phyloP scores from a whole-genome alignment of 1,140 invertebrate species.

The Mesaphorura yosii region DNA sequence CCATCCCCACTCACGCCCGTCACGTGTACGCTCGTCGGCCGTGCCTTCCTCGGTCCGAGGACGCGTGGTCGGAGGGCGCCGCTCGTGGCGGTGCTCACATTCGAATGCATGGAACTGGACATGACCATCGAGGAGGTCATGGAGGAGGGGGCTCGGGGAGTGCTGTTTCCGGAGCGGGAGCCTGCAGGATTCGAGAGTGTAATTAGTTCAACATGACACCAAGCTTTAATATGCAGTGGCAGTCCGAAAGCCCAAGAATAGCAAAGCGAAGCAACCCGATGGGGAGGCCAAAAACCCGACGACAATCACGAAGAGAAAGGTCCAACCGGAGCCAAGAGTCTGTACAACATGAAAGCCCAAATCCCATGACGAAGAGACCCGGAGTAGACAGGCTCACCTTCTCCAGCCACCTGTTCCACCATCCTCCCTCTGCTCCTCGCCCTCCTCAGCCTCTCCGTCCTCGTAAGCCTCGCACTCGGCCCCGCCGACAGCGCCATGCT shows the following conservation, averaged over 20 bases:
- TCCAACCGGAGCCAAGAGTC: too few species aligned
- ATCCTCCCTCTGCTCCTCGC: too few species aligned
- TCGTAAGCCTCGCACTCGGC: too few species aligned
- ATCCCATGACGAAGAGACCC: neutral
- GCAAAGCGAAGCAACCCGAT: too few species aligned
- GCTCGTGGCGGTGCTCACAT: conserved; percentile 12
- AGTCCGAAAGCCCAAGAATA: neutral
- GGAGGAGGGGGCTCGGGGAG: conserved; percentile 20
- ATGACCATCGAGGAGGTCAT: conserved; percentile 19
- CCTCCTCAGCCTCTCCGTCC: too few species aligned
- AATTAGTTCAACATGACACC: too few species aligned
- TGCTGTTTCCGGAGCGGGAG: conserved; percentile 9
- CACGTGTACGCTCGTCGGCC: conserved; percentile 28
- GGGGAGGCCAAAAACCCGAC: too few species aligned
- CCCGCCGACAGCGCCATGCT: too few species aligned
- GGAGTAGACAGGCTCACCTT: neutral
- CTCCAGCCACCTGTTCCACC: neutral
- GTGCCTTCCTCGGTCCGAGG: conserved; percentile 13
- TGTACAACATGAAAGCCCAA: too few species aligned
- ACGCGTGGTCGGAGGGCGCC: conserved; percentile 27
- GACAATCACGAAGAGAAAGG: too few species aligned
- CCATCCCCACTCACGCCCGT: conserved; percentile 15
- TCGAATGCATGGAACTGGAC: conserved; percentile 26
- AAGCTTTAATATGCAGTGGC: neutral
- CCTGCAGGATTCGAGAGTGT: neutral